Base-by-base conservation (phyloP, 2,113 vertebrate genomes). In the Rhinogobius similis region DNA sequence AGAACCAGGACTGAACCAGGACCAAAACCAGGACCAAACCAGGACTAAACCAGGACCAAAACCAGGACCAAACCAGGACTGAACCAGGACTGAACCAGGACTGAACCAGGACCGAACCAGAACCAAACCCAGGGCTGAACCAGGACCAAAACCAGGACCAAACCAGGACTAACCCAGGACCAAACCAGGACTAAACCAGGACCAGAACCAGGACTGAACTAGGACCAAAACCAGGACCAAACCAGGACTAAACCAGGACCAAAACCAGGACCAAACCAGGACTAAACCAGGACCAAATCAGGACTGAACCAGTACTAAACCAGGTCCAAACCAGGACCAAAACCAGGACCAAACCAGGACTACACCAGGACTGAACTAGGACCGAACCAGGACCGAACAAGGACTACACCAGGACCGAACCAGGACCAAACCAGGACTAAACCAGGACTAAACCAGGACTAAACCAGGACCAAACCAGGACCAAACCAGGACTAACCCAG, bases 391-490 rank as follows among this genome's bases (percentile, higher is more conserved):
- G 46, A 20, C 46, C 20, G 20, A 48, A 48, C 16, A 16, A 48
- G 46, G 46, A n/a, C 46, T 48, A 48, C 20, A 48, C 46, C 46
- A 48, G 46, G 46, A n/a, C 46, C 20, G 20, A 48, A 48, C 16
- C 46, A 48, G 46, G 46, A n/a, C 46, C 20, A 48, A 48, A 48
- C 46, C 46, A 48, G 46, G 46, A n/a, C 46, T 48, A 48, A 48
- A 48, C 16, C 46, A 48, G 46, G 46, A n/a, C 46, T 48, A 48
- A 48, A 48, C 46, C 46, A n/a, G 46, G 20, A n/a, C 46, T n/a
- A n/a, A 48, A 48, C 46, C 46, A 48, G 46, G 20, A 8, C 46
- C 20, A 48, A 48, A 48, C 46, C 46, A 48, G 46, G 46, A n/a
- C 16, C 4, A 20, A 48, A 48, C 46, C 46, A 48, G 16, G 46